Evolutionary conservation across 1,140 invertebrate genomes (phyloP), one percentile per base, ranked within the genome.

Genomic region (Delia radicum): DNA sequence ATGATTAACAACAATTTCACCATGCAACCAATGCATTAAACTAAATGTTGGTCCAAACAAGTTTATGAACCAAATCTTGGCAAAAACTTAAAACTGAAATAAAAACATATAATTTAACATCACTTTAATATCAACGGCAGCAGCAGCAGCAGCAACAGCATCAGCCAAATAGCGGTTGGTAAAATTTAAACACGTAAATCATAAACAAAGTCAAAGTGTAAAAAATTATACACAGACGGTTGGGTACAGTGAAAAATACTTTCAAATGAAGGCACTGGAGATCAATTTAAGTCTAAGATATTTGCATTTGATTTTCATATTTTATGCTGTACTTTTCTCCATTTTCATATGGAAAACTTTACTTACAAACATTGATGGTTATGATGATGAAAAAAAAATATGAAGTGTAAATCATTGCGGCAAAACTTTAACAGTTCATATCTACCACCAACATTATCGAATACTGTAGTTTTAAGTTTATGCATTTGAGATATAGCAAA

Each of bases 201-300:
- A 69, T 69, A 69, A 69, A 5, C 4, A 67, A 67, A 69, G 65
- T 33, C 65, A 69, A 69, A n/a, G 65, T 69, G 65, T 69, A 69
- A 21, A n/a, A 69, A 69, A 69, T 33, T 21, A 21, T 0, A 55
- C 48, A 55, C 18, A 24, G 24, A 7, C 48, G 24, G 48, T n/a
- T 55, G 48, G 24, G 48, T 55, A 6, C 46, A 18, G 3, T 18
- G n/a, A 48, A n/a, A 48, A 48, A 18, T 5, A 18, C 15, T 12
- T n/a, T 37, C 8, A 3, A 37, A 37, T 37, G 33, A 37, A 37
- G 33, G n/a, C 3, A 37, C 33, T 55, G 18, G 48, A 55, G 48
- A 55, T 55, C 48, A 55, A 55, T 55, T 21, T 21, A 55, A 21
- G n/a, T 21, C 2, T 18, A 55, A 55, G 24, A 55, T 7, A 55